Percentiles rank a stretch among this genome's conserved stretches.
phyloP scores from a whole-genome alignment of 2,888 invertebrate species.

The Barypeithes pellucidus region DNA sequence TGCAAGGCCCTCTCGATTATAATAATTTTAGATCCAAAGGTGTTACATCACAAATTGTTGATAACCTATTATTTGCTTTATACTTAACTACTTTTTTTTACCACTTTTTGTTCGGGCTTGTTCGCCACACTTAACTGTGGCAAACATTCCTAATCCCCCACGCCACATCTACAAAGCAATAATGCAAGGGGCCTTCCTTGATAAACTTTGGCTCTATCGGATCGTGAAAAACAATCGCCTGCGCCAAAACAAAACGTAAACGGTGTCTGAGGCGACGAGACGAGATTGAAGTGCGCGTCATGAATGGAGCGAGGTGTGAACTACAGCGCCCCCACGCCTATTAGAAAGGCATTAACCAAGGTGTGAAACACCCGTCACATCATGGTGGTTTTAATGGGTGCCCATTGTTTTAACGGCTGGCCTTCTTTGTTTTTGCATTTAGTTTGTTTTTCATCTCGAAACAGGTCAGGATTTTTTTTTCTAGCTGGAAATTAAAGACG shows the following conservation, averaged over 20 bases:
- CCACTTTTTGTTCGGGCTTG: no score
- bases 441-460: constrained; percentile 35
- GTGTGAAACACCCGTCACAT: constrained; percentile 61
- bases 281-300: constrained; percentile 50
- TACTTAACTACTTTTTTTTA: no score
- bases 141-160: neutral
- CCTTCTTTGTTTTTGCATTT: constrained; percentile 46
- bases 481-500: constrained; percentile 29
- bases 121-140: neutral
- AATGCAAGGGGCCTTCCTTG: constrained; percentile 6
- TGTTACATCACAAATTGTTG: no score
- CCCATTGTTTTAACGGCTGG: constrained; percentile 53
- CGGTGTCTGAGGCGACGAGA: constrained; percentile 31
- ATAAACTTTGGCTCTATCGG: constrained; percentile 15
- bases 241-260: constrained; percentile 40
- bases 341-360: constrained; percentile 62
- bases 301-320: constrained; percentile 55
- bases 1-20: no score
- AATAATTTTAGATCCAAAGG: no score
- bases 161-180: neutral
- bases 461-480: constrained; percentile 35
- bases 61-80: no score
- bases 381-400: constrained; percentile 54
- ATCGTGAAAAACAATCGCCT: constrained; percentile 40
- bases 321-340: constrained; percentile 53